phyloP scores from a whole-genome alignment of 2,888 invertebrate species.

The Drosophila monieri region DNA sequence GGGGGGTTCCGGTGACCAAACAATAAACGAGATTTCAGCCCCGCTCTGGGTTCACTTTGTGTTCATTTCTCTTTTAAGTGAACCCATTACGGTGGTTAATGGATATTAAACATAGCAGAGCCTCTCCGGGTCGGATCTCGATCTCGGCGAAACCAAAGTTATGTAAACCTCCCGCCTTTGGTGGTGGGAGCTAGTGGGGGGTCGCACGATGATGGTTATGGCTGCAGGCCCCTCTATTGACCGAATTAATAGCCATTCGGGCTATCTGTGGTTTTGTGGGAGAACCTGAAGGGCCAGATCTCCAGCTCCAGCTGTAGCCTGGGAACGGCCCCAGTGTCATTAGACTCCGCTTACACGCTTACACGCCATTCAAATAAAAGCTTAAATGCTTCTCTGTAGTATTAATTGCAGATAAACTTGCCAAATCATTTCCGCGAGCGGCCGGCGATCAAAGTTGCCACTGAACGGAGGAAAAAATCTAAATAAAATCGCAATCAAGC shows the following conservation, averaged over 20 bases:
- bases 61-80: slow-evolving; percentile 25
- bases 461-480: slow-evolving; percentile 24
- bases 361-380: slow-evolving; percentile 10
- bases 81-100: slow-evolving; percentile 72
- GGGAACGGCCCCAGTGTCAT: too few species aligned
- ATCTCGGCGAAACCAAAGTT: slow-evolving; percentile 17
- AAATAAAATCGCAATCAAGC: slow-evolving; percentile 42
- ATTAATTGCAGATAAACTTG: slow-evolving; percentile 23
- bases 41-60: slow-evolving; percentile 4
- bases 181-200: too few species aligned
- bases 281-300: too few species aligned
- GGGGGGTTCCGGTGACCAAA: slow-evolving; percentile 50
- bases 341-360: not conserved
- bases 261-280: too few species aligned
- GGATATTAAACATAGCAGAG: slow-evolving; percentile 67
- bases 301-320: too few species aligned
- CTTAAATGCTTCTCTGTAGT: slow-evolving; percentile 23
- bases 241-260: too few species aligned
- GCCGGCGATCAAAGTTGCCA: slow-evolving; percentile 41
- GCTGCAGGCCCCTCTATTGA: slow-evolving; percentile 1
- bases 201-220: not conserved
- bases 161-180: slow-evolving; percentile 18
- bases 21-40: slow-evolving; percentile 48
- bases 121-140: slow-evolving; percentile 13
- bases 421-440: slow-evolving; percentile 61